Evolutionary conservation across 2,888 invertebrate species (phyloP), one percentile per base, ranked within the genome.

Genomic region (Scaptomyza caliginosa): DNA sequence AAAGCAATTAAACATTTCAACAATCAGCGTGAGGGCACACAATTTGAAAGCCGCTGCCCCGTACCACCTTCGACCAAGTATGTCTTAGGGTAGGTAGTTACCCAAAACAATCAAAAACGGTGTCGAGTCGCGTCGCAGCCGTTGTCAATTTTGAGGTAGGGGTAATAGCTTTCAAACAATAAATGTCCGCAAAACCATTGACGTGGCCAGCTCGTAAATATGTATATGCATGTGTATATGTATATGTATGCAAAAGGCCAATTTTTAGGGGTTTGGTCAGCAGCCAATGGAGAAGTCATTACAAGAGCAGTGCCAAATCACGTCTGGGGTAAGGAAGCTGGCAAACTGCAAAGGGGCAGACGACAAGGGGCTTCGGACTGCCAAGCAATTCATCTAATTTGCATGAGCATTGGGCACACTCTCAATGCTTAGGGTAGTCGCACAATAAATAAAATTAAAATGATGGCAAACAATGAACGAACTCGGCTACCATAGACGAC

Each of bases 391-490:
- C 90, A 90, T 90, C 89, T 89, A 90, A 89, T 89, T 89, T 90
- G 88, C 90, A 89, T 89, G 89, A 84, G 82, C 70, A 67, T 66
- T 85, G 72, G 65, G 67, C 60, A 68, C 59, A 50, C 50, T 54
- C 42, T 40, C 50, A 34, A 46, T 36, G 48, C 26, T 60, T 50
- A 58, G 68, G 85, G 83, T 89, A 88, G 87, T 80, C 89, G 87
- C 89, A 91, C 90, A 90, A 91, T 91, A 91, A 90, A 90, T 90
- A 90, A 90, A 90, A 90, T 90, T 90, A 91, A 91, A 90, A 90
- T 90, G 91, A 90, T 90, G 85, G 88, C 91, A 90, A 90, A 91
- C 90, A 84, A 67, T 67, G 64, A 74, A 58, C 68, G 86, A 19
- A 23, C 45, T 34, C 34, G 34, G 64, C 62, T 45, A 51, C 65